Percentiles rank a stretch among this genome's conserved stretches.
Conservation (phyloP, 2,113 vertebrate species). For the Ciconia stormi region DNA sequence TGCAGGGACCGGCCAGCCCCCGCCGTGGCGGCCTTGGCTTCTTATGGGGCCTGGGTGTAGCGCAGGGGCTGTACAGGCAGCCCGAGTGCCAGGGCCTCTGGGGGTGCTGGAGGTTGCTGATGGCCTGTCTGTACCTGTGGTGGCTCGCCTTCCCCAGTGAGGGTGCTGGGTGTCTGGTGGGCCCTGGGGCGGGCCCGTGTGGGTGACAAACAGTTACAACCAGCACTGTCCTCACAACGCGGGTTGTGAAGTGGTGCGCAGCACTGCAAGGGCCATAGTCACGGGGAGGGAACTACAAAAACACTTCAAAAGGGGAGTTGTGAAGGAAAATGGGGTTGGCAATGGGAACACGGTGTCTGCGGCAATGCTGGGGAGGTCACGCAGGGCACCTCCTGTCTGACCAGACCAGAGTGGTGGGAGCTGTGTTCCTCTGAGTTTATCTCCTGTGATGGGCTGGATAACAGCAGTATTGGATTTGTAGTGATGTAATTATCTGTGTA, state of each 20-base stretch:
- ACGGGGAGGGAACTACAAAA: rapidly evolving
- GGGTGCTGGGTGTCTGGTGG: no score
- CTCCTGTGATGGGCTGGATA: not conserved
- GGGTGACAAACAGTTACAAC: rapidly evolving
- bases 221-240: rapidly evolving
- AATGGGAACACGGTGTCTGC: rapidly evolving
- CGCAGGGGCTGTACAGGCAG: rapidly evolving
- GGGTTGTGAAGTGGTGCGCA: rapidly evolving
- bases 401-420: not conserved
- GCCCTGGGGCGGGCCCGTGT: rapidly evolving
- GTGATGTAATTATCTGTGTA: no score
- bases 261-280: rapidly evolving
- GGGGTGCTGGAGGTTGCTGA: rapidly evolving
- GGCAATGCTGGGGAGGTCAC: rapidly evolving
- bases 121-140: no score
- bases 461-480: rapidly evolving
- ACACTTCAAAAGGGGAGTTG: rapidly evolving
- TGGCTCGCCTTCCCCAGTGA: no score
- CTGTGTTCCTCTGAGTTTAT: no score
- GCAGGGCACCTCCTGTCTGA: no score
- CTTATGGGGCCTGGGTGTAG: rapidly evolving
- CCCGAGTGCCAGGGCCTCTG: no score
- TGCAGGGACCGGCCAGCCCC: rapidly evolving
- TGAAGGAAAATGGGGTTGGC: no score
- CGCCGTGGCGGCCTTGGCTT: rapidly evolving